These are phyloP conservation scores for Trachurus trachurus DNA, from an alignment of 2,797 vertebrate species.

Conservation along the genomic window DNA sequence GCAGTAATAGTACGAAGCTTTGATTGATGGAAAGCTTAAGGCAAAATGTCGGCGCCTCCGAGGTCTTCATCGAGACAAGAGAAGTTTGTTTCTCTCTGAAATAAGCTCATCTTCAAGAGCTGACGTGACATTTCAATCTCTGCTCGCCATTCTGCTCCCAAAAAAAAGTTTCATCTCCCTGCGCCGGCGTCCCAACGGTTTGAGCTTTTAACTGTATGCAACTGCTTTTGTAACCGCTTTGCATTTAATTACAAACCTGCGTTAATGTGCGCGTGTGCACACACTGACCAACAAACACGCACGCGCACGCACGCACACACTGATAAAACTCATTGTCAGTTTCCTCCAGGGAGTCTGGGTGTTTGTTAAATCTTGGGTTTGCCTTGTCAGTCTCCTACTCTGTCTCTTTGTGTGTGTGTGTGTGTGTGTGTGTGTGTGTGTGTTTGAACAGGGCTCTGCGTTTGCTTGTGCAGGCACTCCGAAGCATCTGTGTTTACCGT, in stretches of 20 bases:
- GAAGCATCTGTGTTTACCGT: slow-evolving; percentile 80
- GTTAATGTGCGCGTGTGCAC: slow-evolving; percentile 4
- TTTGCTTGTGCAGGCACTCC: slow-evolving; percentile 72
- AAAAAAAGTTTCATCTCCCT: slow-evolving; percentile 50
- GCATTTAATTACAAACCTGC: slow-evolving; percentile 60
- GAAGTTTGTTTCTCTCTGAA: slow-evolving; percentile 66
- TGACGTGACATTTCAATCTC: slow-evolving; percentile 74
- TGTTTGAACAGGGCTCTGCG: slow-evolving; percentile 69
- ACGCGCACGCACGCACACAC: slow-evolving; percentile 20
- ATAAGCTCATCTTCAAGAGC: slow-evolving; percentile 67
- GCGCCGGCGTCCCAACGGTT: slow-evolving; percentile 45
- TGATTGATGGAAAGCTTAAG: slow-evolving; percentile 76
- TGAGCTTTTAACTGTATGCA: slow-evolving; percentile 35
- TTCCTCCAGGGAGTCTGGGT: slow-evolving; percentile 53
- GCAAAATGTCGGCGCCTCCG: slow-evolving; percentile 65
- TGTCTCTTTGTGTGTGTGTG: slow-evolving; percentile 52
- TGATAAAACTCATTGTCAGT: slow-evolving; percentile 58
- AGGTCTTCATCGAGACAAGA: slow-evolving; percentile 68
- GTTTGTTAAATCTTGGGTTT: slow-evolving; percentile 49
- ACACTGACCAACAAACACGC: slow-evolving; percentile 8
- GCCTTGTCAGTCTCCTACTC: slow-evolving; percentile 40
- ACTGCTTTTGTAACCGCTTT: slow-evolving; percentile 45
- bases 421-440: slow-evolving; percentile 44
- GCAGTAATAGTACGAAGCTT: slow-evolving; percentile 58
- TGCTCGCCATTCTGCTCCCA: slow-evolving; percentile 22